Evolutionary conservation across 2,797 vertebrate species (phyloP).

Genomic region (Acanthis flammea): DNA sequence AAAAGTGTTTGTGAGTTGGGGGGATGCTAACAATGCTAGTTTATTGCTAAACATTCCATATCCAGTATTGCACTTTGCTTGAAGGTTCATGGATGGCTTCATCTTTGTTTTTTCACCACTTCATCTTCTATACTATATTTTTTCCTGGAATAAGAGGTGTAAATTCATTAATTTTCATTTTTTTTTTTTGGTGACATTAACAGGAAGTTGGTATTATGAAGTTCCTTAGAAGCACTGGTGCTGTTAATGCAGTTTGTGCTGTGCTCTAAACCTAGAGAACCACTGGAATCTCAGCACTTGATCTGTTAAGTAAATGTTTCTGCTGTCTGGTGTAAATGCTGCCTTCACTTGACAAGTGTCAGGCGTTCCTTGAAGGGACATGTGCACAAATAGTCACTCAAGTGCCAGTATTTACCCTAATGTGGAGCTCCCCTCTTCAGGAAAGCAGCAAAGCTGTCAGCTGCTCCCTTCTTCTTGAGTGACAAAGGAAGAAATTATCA

Average conservation of each 20-base stretch:
- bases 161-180: background rate
- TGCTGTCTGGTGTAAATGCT: background rate
- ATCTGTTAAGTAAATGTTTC: background rate
- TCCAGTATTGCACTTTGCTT: background rate
- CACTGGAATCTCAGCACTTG: background rate
- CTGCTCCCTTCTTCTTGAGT: background rate
- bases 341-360: background rate
- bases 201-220: background rate
- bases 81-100: background rate
- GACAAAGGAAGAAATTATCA: background rate
- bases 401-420: background rate
- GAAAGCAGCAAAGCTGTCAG: background rate
- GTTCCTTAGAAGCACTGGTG: background rate
- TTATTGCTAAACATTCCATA: constrained; percentile 30
- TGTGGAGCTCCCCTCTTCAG: background rate
- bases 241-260: background rate
- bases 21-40: constrained; percentile 64
- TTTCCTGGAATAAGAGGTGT: background rate
- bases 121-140: background rate
- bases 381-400: background rate
- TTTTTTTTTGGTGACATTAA: background rate
- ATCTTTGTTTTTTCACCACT: background rate
- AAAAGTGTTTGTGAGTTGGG: constrained; percentile 52
- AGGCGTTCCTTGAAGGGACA: background rate
- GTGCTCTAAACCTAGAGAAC: background rate